Evolutionary conservation across 2,113 vertebrate species (phyloP), one percentile per base, ranked within the genome.

Genomic region (Oreochromis niloticus): DNA sequence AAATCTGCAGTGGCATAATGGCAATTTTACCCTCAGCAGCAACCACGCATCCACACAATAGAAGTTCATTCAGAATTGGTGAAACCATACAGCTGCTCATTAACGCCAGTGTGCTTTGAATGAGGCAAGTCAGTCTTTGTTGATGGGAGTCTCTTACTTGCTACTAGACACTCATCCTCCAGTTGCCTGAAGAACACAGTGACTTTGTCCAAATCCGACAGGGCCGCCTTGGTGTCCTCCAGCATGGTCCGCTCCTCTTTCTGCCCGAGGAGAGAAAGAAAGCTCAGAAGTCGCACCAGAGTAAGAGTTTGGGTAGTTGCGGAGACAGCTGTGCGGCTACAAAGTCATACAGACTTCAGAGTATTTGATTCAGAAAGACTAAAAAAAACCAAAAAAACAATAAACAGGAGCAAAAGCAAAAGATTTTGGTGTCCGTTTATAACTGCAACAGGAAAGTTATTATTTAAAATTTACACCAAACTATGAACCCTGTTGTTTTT

Each of bases 161-260:
- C 97, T 84, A 99, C 97, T 1, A 97, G 97, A 92, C 96, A 97
- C 95, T 98, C 98, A 12, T 99, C 97, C 91, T 96, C 96, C 96
- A 98, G 95, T 88, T 97, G 97, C 90, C 98, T 97, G 94, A 99
- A 99, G 91, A 97, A 97, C 95, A 99, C 97, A 73, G 96, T 97
- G 92, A 99, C 98, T 87, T 98, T 99, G 95, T 99, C 98, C 96
- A 99, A 93, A 92, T 99, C 99, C 6, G 95, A 95, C 91, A 99
- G 96, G 13, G 97, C 97, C 6, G 97, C 97, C 95, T 97, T 97
- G 91, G 98, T 97, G 92, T 99, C 99, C 89, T 99, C 98, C 90
- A 99, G 96, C 98, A 98, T 99, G 88, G 94, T 98, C 16, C 94
- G 96, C 43, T 99, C 98, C 88, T 99, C 98, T 85, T 97, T 98